Evolutionary conservation across 1,140 invertebrate genomes (phyloP), one percentile per base, ranked within the genome.

Genomic region (Hormaphis cornu): DNA sequence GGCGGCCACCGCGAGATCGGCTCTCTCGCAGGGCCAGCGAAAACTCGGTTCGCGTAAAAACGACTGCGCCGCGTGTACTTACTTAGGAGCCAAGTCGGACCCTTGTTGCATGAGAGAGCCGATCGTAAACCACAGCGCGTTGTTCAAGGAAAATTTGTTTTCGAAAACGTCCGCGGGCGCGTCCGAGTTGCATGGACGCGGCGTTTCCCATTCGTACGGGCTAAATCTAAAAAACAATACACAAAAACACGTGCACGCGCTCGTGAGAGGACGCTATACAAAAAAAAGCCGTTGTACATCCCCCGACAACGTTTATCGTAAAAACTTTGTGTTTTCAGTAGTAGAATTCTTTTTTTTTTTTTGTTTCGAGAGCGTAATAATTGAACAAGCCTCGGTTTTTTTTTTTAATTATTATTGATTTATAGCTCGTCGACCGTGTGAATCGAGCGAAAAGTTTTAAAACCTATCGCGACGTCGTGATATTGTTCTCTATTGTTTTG

Each of bases 121-220:
- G 59, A 82, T 81, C 18, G 82, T 78, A 74, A 83, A 82, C 82
- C 82, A 83, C 37, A 82, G 75, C 53, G 77, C 78, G 74, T 83
- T 83, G 73, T 81, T 75, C 69, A 84, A 74, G 69, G 76, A 82
- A 75, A 83, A 84, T 61, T 79, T 77, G 73, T 83, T 83, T 74
- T 83, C 81, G 69, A 84, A 76, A 69, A 80, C 79, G 20, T 82
- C 80, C 3, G n/a, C n/a, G n/a, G 80, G 79, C n/a, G 82, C 78
- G 53, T 77, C 75, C 71, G 83, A 85, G 61, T 81, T 78, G 71
- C 81, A 83, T 12, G 82, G 81, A 73, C 82, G 80, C 16, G 75
- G 76, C 75, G 83, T 83, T 63, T 81, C 79, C 84, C 84, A 85
- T 74, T 85, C 83, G 72, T 83, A 83, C n/a, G 84, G 84, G 20